These are phyloP conservation scores for Macrotrachela quadricornifera DNA, from an alignment of 1,140 invertebrate genomes.

Conservation along the genomic window DNA sequence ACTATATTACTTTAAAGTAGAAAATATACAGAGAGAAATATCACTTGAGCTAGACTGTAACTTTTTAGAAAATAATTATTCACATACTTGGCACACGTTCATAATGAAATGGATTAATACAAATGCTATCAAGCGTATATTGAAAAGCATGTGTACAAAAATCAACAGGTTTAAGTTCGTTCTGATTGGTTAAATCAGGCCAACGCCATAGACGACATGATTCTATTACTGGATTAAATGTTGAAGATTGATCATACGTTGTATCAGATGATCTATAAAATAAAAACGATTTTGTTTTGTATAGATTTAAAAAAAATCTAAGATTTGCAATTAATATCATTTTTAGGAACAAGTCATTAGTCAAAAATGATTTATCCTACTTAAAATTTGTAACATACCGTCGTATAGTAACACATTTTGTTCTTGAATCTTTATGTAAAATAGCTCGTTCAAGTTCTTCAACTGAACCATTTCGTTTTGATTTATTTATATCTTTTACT, in stretches of 20 bases:
- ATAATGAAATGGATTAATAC: neutral
- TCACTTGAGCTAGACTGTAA: too few relatives aligned
- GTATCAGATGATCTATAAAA: conserved; percentile 4
- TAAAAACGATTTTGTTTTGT: too few relatives aligned
- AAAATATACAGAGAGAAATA: too few relatives aligned
- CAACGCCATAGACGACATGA: conserved; percentile 95
- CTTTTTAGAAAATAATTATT: too few relatives aligned
- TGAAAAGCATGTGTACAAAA: conserved; percentile 40
- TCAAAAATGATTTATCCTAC: too few relatives aligned
- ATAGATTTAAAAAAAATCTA: conserved; percentile 9
- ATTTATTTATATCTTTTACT: conserved; percentile 86
- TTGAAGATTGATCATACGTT: neutral
- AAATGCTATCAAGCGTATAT: neutral
- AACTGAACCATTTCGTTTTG: conserved; percentile 42
- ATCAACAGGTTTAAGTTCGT: conserved; percentile 92
- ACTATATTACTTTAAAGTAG: too few relatives aligned
- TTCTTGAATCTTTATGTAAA: conserved; percentile 65
- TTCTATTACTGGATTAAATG: conserved; percentile 42
- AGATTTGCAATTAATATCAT: neutral
- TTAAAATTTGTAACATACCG: conserved; percentile 44
- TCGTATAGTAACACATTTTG: conserved; percentile 82
- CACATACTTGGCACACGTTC: neutral
- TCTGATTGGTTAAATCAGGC: conserved; percentile 94
- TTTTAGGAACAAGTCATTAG: too few relatives aligned
- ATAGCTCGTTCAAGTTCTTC: conserved; percentile 84